Base-by-base conservation (phyloP, 1,140 invertebrate species). In the Papilio xuthus region DNA sequence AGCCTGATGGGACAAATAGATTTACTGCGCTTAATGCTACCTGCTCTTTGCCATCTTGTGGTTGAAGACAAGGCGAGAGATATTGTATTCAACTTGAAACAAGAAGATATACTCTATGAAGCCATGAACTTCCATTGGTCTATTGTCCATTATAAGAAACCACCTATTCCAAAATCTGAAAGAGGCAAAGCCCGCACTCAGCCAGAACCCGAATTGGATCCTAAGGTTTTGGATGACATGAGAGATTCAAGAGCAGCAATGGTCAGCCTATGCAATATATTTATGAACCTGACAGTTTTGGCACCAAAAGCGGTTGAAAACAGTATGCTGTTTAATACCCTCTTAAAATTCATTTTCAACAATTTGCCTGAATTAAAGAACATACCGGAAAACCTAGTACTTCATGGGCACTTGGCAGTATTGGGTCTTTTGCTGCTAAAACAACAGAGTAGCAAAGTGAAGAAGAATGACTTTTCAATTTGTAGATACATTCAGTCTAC, bases 241-340 rank as follows among this genome's bases (percentile, higher is more conserved):
- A 96, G 96, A 85, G 96, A 97, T 87, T 97, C 97, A 0, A 95
- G 97, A 76, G 94, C 95, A 9, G 97, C 97, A 0, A 97, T 99
- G 94, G 96, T 97, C 26, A 97, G 97, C 77, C 95, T 98, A 2
- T 98, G 98, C 90, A 98, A 98, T 84, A 96, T 98, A 67, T 96
- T 99, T 60, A 98, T 99, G 97, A 99, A 99, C 86, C 95, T 99
- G 0, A 97, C 97, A 15, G 98, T 99, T 0, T 89, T 98, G 37
- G 98, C 98, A 89, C 95, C 96, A 0, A 97, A 97, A 90, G 91
- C 97, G 20, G 97, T 98, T 6, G 96, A 97, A 87, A 95, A 96
- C 78, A 97, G 96, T 74, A 89, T 95, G 26, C 94, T 97, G 7
- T 98, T 98, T 89, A 96, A 96, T 78, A 96, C 96, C 67, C 90